Base-by-base conservation (phyloP, 1,140 invertebrate genomes). In the Ruditapes philippinarum region DNA sequence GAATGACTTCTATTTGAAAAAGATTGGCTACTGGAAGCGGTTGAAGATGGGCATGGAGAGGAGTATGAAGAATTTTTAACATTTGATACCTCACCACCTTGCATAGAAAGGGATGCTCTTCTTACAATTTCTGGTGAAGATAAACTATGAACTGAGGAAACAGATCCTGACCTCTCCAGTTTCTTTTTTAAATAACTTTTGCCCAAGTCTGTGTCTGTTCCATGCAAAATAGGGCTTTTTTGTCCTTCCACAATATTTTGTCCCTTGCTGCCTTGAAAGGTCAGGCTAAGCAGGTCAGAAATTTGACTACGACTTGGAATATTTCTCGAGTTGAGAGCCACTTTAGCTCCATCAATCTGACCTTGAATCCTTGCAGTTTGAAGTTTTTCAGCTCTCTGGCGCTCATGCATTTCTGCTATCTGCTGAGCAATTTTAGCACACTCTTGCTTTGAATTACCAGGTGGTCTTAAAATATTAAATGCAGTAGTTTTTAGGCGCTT, bases 391-490 rank as follows among this genome's bases (percentile, higher is more conserved):
- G 81, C 81, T 28, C 81, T 83, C 40, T 83, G 81, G 22, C 45
- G 36, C 51, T 88, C 85, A 79, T 51, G 85, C 74, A 88, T 60
- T 49, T 88, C 49, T 62, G 85, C 85, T 22, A 88, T 88, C 40
- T 88, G 57, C n/a, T 88, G 85, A 49, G 85, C 85, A 45, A 88
- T 88, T 73, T 88, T 88, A 1, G 85, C 85, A 88, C 85, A 88
- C 31, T 88, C 85, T 36, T 88, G 85, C 31, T 80, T 73, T 7
- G 74, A 60, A 40, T 40, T 88, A 3, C 76, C 85, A 19, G 74
- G 38, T 12, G 85, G 85, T 54, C 85, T 76, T 51, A 88, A 49
- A 49, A 88, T 88, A 70, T 88, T 88, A 36, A 80, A 68, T 5
- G 62, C 38, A 40, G 51, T 31, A 40, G 17, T 54, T 45, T 70